phyloP scores from a whole-genome alignment of 2,888 invertebrate genomes.

The Mythimna albipuncta region DNA sequence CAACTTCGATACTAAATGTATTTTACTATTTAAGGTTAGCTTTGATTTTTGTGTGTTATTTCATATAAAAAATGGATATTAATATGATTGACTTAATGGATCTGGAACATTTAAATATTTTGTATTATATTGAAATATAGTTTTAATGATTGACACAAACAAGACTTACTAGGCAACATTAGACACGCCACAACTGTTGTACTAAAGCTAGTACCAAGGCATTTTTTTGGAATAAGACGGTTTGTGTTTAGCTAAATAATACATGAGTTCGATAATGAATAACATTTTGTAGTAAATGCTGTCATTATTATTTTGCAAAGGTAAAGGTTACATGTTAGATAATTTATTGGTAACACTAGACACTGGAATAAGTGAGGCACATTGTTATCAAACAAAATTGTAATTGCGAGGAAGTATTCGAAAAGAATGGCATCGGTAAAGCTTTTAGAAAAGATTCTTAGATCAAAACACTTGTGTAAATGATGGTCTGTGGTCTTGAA shows the following conservation, averaged over 20 bases:
- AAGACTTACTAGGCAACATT: too few species aligned
- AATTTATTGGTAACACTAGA: slow-evolving; percentile 48
- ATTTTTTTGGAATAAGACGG: too few species aligned
- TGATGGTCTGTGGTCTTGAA: slow-evolving; percentile 17
- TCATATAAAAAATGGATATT: too few species aligned
- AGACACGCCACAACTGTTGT: too few species aligned
- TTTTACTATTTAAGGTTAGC: too few species aligned
- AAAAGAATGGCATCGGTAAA: slow-evolving; percentile 25
- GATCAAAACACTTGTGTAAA: slow-evolving; percentile 10
- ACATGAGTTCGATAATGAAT: slow-evolving; percentile 27
- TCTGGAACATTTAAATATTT: too few species aligned
- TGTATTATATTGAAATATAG: too few species aligned
- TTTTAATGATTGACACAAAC: too few species aligned
- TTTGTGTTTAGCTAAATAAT: slow-evolving; percentile 1
- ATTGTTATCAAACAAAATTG: slow-evolving; percentile 22
- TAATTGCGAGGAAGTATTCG: slow-evolving; percentile 42
- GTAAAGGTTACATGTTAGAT: slow-evolving; percentile 47
- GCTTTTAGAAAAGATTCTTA: slow-evolving; percentile 13
- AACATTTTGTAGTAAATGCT: slow-evolving; percentile 36
- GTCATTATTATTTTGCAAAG: slow-evolving; percentile 32
- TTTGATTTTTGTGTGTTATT: too few species aligned
- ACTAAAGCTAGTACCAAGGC: too few species aligned
- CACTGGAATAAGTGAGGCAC: slow-evolving; percentile 18
- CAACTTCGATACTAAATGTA: too few species aligned
- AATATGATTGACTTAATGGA: too few species aligned